These are phyloP conservation scores for Myotis lucifugus DNA, from an alignment of 2,113 vertebrate species.

Conservation along the genomic window DNA sequence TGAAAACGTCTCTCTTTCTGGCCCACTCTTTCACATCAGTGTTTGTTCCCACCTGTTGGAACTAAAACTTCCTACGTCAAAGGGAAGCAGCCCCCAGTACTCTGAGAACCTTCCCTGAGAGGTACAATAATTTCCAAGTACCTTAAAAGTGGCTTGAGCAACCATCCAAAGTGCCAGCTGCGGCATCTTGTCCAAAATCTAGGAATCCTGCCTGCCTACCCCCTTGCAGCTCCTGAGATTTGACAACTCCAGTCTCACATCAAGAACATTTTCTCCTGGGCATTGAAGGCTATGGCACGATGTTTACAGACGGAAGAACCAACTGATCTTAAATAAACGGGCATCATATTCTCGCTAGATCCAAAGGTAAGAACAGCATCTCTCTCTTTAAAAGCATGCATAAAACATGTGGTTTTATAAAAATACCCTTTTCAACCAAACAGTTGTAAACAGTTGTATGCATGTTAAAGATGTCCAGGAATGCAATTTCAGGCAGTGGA, in stretches of 20 bases:
- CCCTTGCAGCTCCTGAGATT: background rate
- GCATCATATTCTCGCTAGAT: background rate
- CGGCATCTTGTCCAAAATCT: background rate
- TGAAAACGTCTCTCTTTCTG: background rate
- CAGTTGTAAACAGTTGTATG: background rate
- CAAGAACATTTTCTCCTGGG: background rate
- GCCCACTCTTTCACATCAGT: background rate
- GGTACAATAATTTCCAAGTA: background rate
- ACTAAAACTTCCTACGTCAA: background rate
- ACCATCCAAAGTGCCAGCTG: background rate
- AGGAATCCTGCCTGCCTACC: background rate
- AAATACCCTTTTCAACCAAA: background rate
- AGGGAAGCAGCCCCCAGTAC: too few species aligned
- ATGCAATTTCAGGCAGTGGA: slow-evolving; percentile 3
- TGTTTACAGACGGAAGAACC: background rate
- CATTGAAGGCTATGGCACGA: background rate
- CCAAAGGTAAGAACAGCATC: background rate
- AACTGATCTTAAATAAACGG: background rate
- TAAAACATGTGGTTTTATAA: background rate
- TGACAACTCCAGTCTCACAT: background rate
- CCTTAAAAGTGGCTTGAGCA: background rate
- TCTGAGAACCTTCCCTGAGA: background rate
- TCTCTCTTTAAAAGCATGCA: background rate
- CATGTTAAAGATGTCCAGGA: background rate
- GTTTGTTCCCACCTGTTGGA: background rate